Evolutionary conservation across 1,140 invertebrate genomes (phyloP).

Genomic region (Drosophila dunni): DNA sequence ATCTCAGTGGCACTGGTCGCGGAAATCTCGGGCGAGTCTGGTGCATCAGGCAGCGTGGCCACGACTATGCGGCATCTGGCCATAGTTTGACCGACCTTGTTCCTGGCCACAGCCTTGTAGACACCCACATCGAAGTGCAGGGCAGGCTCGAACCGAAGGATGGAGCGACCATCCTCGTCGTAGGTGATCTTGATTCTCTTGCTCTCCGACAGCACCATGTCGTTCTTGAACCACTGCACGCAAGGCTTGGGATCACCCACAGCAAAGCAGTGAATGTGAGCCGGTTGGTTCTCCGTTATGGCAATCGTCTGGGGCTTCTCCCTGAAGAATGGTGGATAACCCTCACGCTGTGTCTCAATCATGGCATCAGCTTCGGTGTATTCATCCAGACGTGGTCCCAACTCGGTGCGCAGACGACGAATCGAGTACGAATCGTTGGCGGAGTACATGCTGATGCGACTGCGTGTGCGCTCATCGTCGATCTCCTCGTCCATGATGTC

Average conservation of each 20-base stretch:
- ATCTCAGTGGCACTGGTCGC: constrained; percentile 94
- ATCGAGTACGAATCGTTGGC: constrained; percentile 89
- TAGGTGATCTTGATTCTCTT: constrained; percentile 91
- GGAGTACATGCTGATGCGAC: constrained; percentile 91
- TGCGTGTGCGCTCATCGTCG: constrained; percentile 92
- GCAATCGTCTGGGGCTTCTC: constrained; percentile 92
- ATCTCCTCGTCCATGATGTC: constrained; percentile 98
- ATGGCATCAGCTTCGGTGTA: constrained; percentile 94
- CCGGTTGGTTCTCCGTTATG: constrained; percentile 91
- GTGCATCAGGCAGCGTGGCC: constrained; percentile 91
- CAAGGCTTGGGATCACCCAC: constrained; percentile 95
- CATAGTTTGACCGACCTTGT: constrained; percentile 92
- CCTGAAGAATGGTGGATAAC: constrained; percentile 91
- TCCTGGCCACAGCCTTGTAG: constrained; percentile 97
- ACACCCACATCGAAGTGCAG: constrained; percentile 93
- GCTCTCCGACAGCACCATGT: constrained; percentile 92
- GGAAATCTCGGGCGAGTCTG: constrained; percentile 93
- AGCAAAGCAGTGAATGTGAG: constrained; percentile 92
- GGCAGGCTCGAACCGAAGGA: constrained; percentile 90
- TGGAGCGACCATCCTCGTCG: constrained; percentile 91
- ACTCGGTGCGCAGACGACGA: constrained; percentile 91
- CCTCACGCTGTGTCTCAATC: constrained; percentile 91
- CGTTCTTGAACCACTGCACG: constrained; percentile 98
- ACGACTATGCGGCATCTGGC: constrained; percentile 90
- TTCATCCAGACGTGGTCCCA: constrained; percentile 91